These are phyloP conservation scores for Cynaeus angustus DNA, from an alignment of 2,888 invertebrate species.

Conservation along the genomic window DNA sequence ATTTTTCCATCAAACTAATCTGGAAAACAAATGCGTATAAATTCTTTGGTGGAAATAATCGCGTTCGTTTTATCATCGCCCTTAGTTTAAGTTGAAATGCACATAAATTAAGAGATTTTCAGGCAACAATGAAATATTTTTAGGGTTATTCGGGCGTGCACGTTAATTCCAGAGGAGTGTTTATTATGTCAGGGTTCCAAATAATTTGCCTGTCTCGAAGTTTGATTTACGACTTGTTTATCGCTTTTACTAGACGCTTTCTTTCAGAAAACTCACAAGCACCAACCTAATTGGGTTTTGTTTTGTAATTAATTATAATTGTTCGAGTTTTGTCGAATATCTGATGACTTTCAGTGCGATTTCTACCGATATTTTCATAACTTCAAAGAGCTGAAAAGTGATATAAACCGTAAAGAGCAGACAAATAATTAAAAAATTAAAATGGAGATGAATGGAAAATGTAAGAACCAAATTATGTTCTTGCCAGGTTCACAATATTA, in stretches of 20 bases:
- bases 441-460: too few species aligned
- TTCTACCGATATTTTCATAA: too few species aligned
- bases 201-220: slow-evolving; percentile 15
- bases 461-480: too few species aligned
- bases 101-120: slow-evolving; percentile 35
- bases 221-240: slow-evolving; percentile 21
- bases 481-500: too few species aligned
- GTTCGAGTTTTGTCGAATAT: not conserved
- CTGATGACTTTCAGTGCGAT: too few species aligned
- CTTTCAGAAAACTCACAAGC: not conserved
- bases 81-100: slow-evolving; percentile 32
- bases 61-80: slow-evolving; percentile 29
- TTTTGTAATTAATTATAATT: slow-evolving; percentile 2
- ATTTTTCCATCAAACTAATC: slow-evolving; percentile 43
- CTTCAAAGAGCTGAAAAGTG: too few species aligned
- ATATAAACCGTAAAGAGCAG: too few species aligned
- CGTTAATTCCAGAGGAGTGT: slow-evolving; percentile 29
- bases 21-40: slow-evolving; percentile 38
- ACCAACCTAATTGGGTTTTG: not conserved
- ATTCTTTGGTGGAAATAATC: slow-evolving; percentile 34
- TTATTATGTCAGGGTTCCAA: slow-evolving; percentile 22
- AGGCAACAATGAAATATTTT: slow-evolving; percentile 34
- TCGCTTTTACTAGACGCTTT: slow-evolving; percentile 8
- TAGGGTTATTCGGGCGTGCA: slow-evolving; percentile 23
- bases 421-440: too few species aligned